These are phyloP conservation scores for Diadegma fenestrale DNA, from an alignment of 2,888 invertebrate genomes.

Conservation along the genomic window DNA sequence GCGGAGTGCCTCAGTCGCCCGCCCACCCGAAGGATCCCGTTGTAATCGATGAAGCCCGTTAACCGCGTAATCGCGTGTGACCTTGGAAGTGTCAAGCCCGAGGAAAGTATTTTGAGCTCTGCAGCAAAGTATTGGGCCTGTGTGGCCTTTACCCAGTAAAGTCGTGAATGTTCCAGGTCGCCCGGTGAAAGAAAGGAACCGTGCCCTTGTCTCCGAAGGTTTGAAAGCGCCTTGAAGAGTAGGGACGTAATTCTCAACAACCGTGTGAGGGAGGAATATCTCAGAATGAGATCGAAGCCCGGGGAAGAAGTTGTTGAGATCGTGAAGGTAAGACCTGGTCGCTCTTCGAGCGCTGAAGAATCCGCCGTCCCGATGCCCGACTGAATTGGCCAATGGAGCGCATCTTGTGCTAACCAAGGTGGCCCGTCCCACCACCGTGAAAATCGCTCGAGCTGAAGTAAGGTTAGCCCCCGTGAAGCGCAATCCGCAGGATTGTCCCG, in stretches of 20 bases:
- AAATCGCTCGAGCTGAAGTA: conserved; percentile 14
- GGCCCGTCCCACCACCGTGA: conserved; percentile 27
- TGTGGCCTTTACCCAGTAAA: conserved; percentile 46
- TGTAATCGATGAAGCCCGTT: conserved; percentile 30
- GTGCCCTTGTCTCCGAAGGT: background rate
- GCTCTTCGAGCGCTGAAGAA: background rate
- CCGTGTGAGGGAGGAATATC: background rate
- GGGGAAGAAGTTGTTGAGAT: background rate
- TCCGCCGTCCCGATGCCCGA: background rate
- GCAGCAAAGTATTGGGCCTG: conserved; percentile 47
- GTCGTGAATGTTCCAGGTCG: conserved; percentile 11
- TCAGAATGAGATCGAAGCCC: background rate
- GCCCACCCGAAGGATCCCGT: conserved; percentile 64
- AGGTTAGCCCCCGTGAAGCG: conserved; percentile 44
- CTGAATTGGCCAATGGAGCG: background rate
- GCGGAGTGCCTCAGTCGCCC: conserved; percentile 49
- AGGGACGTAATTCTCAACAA: background rate
- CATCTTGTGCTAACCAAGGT: conserved; percentile 16
- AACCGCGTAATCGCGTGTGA: conserved; percentile 43
- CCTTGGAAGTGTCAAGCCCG: conserved; percentile 1
- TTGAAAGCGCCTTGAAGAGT: background rate
- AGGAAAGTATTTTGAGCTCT: conserved; percentile 31
- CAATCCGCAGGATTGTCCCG: conserved; percentile 58
- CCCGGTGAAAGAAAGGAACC: background rate
- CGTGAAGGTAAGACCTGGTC: background rate